Evolutionary conservation across 2,797 vertebrate species (phyloP).

Genomic region (Gallinago stenura): DNA sequence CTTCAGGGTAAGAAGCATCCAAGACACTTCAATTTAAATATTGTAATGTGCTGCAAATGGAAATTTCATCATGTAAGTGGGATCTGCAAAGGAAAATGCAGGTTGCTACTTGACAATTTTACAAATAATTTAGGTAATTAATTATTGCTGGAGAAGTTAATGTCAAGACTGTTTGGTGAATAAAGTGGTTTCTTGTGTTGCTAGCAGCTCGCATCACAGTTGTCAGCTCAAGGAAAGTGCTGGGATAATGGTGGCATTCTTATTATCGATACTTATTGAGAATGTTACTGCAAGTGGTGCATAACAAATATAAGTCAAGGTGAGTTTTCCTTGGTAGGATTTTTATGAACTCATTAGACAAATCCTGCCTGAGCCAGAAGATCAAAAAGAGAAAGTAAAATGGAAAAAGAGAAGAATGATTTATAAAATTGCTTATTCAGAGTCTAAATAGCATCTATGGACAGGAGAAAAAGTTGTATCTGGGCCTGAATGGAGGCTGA

Average conservation of each 20-base stretch:
- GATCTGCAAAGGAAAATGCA: neutral
- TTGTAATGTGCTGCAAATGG: neutral
- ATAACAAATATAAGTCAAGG: neutral
- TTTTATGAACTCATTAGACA: neutral
- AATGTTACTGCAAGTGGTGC: neutral
- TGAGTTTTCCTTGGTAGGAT: neutral
- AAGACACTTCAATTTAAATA: neutral
- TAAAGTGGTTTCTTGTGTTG: slow-evolving; percentile 53
- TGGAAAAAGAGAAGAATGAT: neutral
- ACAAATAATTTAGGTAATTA: slow-evolving; percentile 32
- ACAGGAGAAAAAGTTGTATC: neutral
- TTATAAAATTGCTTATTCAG: neutral
- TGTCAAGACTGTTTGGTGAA: neutral
- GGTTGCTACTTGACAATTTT: neutral
- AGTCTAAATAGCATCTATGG: neutral
- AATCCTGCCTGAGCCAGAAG: neutral
- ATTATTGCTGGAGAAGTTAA: slow-evolving; percentile 11
- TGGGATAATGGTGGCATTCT: neutral
- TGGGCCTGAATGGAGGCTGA: neutral
- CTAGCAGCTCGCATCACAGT: neutral
- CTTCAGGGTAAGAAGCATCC: neutral
- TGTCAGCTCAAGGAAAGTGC: neutral
- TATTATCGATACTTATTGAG: slow-evolving; percentile 35
- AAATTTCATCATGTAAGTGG: neutral
- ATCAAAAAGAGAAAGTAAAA: neutral